phyloP scores from a whole-genome alignment of 2,888 invertebrate genomes.

The Callinectes sapidus region DNA sequence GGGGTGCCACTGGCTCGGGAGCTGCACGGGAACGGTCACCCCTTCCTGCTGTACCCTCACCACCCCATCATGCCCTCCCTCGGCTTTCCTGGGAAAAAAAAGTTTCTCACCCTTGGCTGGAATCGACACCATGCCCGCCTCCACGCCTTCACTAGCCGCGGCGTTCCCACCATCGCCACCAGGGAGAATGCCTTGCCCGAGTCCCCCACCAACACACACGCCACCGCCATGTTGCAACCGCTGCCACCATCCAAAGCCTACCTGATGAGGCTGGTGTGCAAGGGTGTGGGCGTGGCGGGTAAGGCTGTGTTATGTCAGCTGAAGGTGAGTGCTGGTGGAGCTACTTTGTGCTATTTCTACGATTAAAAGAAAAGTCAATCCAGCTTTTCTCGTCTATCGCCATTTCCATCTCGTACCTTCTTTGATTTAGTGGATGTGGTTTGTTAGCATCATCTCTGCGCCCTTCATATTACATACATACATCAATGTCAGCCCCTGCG shows the following conservation, averaged over 20 bases:
- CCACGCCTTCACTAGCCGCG: not conserved
- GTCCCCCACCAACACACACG: not conserved
- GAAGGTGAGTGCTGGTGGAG: slow-evolving; percentile 28
- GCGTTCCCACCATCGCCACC: not conserved
- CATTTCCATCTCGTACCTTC: too few relatives aligned
- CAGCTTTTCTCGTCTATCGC: too few relatives aligned
- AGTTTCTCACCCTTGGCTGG: slow-evolving; percentile 38
- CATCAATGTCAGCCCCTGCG: too few relatives aligned
- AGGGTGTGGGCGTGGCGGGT: not conserved
- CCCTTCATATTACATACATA: too few relatives aligned
- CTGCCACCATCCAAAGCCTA: slow-evolving; percentile 34
- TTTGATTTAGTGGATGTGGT: too few relatives aligned
- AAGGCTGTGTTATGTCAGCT: not conserved
- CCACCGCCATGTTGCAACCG: slow-evolving; percentile 22
- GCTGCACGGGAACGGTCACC: not conserved
- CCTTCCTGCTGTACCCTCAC: not conserved
- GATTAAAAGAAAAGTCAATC: too few relatives aligned
- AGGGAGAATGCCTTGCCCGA: not conserved
- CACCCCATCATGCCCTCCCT: not conserved
- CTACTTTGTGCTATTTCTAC: too few relatives aligned
- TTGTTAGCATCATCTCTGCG: too few relatives aligned
- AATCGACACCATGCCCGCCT: not conserved
- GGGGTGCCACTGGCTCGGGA: slow-evolving; percentile 4
- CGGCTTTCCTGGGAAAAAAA: not conserved
- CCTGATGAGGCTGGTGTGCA: slow-evolving; percentile 7